Base-by-base conservation (phyloP, 2,113 vertebrate genomes). In the Caranx ignobilis region DNA sequence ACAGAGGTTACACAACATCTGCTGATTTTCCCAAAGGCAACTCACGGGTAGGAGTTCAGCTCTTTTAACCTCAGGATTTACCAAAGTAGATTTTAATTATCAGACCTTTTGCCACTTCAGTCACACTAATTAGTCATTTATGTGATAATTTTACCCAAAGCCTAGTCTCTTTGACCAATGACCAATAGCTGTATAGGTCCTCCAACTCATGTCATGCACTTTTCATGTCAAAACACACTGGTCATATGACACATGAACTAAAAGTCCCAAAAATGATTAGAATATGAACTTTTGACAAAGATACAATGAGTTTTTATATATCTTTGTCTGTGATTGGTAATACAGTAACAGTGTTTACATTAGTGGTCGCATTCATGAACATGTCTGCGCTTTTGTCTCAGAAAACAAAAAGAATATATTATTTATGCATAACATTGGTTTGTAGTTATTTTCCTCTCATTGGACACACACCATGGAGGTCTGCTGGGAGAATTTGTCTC, bases 21-120 rank as follows among this genome's bases (percentile, higher is more conserved):
- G 21, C 8, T 32, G 60, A 11, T 66, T 65, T 64, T 48, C 47
- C 79, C 47, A 31, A 54, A 79, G 37, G 21, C 32, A 61, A 41
- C 35, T 48, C n/a, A 47, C 3, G 2, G 19, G n/a, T 18, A 75
- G 15, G 12, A 55, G 12, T 6, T 5, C 8, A 19, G 47, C 2
- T 34, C 13, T 57, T 73, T 47, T 10, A 3, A 10, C 48, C 0
- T 6, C n/a, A 13, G 32, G 37, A 59, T 37, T 78, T 64, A 19
- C 19, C 11, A 31, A 21, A 41, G 7, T 8, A 47, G 9, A 70
- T 43, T 73, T 55, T 61, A 56, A 35, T 10, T 55, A 4, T 6
- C 26, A 34, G 19, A 13, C 2, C 8, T 64, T 84, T 50, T 43
- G 12, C 11, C 35, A 26, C 32, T 18, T 83, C 16, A 41, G 34